phyloP scores from a whole-genome alignment of 2,888 invertebrate genomes.

The Trachelus iudaicus region DNA sequence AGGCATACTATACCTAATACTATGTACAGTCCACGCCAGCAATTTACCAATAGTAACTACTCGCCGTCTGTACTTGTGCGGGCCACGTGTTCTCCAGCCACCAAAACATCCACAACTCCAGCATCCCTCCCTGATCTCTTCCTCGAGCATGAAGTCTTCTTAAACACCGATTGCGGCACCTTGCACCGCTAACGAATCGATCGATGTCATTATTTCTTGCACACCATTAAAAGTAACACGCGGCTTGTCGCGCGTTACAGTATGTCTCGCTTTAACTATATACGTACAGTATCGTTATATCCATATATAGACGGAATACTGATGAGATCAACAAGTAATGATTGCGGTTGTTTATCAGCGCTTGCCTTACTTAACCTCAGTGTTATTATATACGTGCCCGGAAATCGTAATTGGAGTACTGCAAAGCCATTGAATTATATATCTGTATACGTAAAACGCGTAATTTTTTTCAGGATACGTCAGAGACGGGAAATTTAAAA shows the following conservation, averaged over 20 bases:
- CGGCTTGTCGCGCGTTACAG: background rate
- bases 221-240: background rate
- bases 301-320: background rate
- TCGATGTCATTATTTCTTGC: background rate
- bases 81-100: conserved; percentile 11
- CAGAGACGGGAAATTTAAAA: background rate
- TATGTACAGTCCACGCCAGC: background rate
- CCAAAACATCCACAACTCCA: background rate
- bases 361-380: background rate
- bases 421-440: background rate
- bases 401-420: background rate
- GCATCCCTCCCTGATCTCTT: conserved; percentile 17
- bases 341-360: background rate
- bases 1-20: background rate
- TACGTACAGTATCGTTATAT: background rate
- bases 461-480: background rate
- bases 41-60: background rate
- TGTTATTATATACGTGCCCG: background rate
- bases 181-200: background rate
- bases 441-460: background rate
- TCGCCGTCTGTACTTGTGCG: conserved; percentile 11
- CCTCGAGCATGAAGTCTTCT: conserved; percentile 10
- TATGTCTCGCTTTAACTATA: background rate
- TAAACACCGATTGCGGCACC: background rate
- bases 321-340: background rate